Evolutionary conservation across 1,140 invertebrate species (phyloP), one percentile per base, ranked within the genome.

Genomic region (Argopecten irradians): DNA sequence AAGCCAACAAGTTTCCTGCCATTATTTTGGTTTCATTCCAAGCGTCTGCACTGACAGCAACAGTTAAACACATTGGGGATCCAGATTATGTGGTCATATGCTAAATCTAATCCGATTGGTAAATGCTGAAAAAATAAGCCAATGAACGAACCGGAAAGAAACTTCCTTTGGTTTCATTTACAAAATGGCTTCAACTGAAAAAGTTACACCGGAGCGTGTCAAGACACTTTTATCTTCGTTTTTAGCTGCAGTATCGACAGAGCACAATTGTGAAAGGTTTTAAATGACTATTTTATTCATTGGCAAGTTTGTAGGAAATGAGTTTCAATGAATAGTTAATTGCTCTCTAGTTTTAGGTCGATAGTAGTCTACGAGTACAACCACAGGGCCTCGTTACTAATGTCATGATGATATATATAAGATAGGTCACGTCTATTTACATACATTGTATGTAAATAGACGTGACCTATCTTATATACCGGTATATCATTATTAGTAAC

Each of bases 21-120:
- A 88, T 88, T 46, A 84, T 85, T 71, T 43, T 43, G 41, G 87
- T 84, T 82, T 88, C 87, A 88, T 85, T 85, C 39, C 83, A 88
- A 88, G 71, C 87, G 43, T 43, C 41, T 35, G 14, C 34, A n/a
- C n/a, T 84, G 36, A 84, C 34, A 35, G 36, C 34, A 34, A 84
- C 36, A 84, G 11, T 14, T 11, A 35, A 84, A 84, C 34, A 7
- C 16, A n/a, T 39, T 34, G 8, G 13, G 14, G 34, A 84, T 28
- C 22, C 33, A 19, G 36, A 39, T 71, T 71, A 8, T 7, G 19
- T 71, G 55, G n/a, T 71, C 55, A 5, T 16, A 16, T 71, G 11
- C 55, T 8, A 71, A 71, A 71, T n/a, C 28, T n/a, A 16, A 5
- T n/a, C n/a, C 55, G 55, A 71, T 71, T 71, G 55, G 55, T 71